A percentile compares a stretch with the other conserved stretches of the same genome.
Evolutionary conservation across 2,113 vertebrate genomes (phyloP).

Genomic region (Notothenia rossii): DNA sequence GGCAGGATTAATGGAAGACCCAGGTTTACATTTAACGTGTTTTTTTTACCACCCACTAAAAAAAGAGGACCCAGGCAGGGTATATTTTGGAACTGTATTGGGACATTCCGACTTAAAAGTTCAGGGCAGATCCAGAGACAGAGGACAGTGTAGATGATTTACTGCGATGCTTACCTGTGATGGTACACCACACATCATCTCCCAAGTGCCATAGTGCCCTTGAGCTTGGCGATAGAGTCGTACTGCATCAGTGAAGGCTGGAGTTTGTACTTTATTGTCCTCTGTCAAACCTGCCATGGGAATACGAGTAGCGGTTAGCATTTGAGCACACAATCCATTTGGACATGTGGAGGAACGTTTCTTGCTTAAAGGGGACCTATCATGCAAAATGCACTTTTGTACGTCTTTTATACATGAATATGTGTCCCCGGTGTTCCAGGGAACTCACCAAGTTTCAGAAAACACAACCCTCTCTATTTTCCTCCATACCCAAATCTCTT

Average conservation of each 20-base stretch:
- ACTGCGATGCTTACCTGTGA: conserved; percentile 84
- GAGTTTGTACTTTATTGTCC: conserved; percentile 90
- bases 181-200: conserved; percentile 93
- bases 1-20: background rate
- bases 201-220: conserved; percentile 95
- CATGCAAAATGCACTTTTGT: no score
- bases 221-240: conserved; percentile 92
- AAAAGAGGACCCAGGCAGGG: background rate
- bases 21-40: background rate
- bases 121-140: accelerated
- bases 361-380: no score
- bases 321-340: background rate
- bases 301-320: background rate
- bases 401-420: no score
- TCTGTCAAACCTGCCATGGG: conserved; percentile 88
- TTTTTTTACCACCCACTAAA: background rate
- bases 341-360: background rate
- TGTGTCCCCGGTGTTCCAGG: no score
- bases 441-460: no score
- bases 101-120: no score
- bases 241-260: conserved; percentile 92
- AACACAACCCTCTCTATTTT: no score
- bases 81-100: background rate
- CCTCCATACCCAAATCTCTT: no score
- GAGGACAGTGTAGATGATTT: background rate